Evolutionary conservation across 2,888 invertebrate species (phyloP), one percentile per base, ranked within the genome.

Genomic region (Eueremaeus valkanovi): DNA sequence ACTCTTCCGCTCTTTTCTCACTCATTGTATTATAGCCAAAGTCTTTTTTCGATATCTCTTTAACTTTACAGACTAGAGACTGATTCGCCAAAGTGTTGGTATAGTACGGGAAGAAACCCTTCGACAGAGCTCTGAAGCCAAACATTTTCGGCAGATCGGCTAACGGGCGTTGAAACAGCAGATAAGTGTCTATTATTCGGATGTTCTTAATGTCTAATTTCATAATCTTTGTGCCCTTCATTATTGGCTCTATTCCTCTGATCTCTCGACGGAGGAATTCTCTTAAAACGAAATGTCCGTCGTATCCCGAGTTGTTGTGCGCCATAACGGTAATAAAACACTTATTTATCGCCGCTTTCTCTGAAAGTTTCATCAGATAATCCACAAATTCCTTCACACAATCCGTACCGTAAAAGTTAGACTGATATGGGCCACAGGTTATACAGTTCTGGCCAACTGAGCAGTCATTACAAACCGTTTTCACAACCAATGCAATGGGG

Each of bases 51-150:
- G 6, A 16, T 18, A 18, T 6, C 3, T 45, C 45, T 18, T 45
- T 45, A 11, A 16, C 3, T 18, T 8, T 3, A 18, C 45, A 45
- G 16, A 45, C 45, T 3, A 45, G 18, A 11, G 45, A 45, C 18
- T 45, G 45, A 16, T 45, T 45, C 16, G 6, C 45, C 3, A 16
- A 16, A 16, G 27, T 55, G 55, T 75, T 73, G 21, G 72, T 27
- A 18, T 42, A 13, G 13, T 75, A 72, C 1, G 75, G 75, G 42
- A 75, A 75, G 24, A 21, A 72, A 9, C 75, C 75, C 29, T 75
- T 75, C 16, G 11, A n/a, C 9, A 2, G 27, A n/a, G n/a, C 31
- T 11, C 5, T 9, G 6, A 75, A 33, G 13, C 40, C 73, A 42
- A 73, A 75, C 29, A 72, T 58, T 31, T 66, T 73, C 1, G 75